Evolutionary conservation across 2,888 invertebrate genomes (phyloP).

Genomic region (Entomobrya proxima): DNA sequence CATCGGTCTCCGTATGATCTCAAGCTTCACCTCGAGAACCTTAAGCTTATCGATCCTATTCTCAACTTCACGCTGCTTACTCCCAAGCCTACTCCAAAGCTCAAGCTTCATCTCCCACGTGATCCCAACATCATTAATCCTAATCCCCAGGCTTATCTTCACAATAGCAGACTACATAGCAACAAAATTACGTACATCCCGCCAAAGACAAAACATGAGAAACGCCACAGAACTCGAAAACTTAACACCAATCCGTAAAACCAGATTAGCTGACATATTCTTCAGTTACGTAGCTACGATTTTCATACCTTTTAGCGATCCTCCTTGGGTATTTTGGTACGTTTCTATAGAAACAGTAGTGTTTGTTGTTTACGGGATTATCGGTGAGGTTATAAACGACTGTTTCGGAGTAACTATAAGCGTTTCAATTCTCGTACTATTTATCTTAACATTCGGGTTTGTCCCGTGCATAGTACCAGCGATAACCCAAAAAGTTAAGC

Average conservation of each 20-base stretch:
- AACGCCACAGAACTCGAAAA: background rate
- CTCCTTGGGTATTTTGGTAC: constrained; percentile 73
- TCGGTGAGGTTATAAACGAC: constrained; percentile 7
- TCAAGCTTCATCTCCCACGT: constrained; percentile 24
- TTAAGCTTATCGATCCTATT: constrained; percentile 70
- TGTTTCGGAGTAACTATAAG: background rate
- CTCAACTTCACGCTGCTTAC: constrained; percentile 62
- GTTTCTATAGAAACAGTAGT: constrained; percentile 66
- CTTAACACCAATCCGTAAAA: background rate
- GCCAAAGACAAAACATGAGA: background rate
- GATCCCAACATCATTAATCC: constrained; percentile 55
- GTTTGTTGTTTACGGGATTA: constrained; percentile 65
- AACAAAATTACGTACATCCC: background rate
- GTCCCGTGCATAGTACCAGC: constrained; percentile 8
- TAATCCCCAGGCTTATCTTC: constrained; percentile 68
- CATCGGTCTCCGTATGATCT: constrained; percentile 72
- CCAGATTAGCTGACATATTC: constrained; percentile 44
- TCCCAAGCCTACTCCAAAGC: background rate
- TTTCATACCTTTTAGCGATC: constrained; percentile 71
- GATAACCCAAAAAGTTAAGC: background rate
- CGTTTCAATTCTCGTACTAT: background rate
- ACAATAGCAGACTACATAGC: constrained; percentile 62
- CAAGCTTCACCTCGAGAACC: constrained; percentile 71
- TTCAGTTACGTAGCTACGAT: constrained; percentile 72
- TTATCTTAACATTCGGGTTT: background rate